Conservation (phyloP, 2,113 vertebrate species). For the Montifringilla adamsi region DNA sequence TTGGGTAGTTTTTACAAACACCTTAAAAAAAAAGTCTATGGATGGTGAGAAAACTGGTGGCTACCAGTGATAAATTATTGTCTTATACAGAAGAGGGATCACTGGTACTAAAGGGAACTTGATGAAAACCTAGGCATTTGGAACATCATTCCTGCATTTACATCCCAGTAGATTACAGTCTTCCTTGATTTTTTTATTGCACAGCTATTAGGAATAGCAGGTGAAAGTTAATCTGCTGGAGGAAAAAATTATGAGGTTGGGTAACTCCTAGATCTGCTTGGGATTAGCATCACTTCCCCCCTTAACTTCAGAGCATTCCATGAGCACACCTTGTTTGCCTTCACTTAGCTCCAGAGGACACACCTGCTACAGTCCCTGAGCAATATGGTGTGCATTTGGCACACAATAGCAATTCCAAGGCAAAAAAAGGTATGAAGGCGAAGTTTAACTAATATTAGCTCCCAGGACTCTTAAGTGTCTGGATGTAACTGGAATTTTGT, state of each 20-base stretch:
- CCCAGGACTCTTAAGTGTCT: not conserved
- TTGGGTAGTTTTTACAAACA: not conserved
- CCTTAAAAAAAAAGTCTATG: not conserved
- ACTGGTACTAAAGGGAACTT: not conserved
- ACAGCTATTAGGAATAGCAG: not conserved
- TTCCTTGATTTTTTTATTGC: not conserved
- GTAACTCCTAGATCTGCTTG: not conserved
- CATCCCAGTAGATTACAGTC: not conserved
- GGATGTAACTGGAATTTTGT: not conserved
- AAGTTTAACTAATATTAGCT: conserved; percentile 28
- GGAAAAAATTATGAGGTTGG: not conserved
- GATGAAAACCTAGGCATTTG: not conserved
- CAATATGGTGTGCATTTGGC: not conserved
- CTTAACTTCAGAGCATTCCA: not conserved
- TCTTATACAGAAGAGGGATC: not conserved
- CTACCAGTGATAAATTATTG: not conserved
- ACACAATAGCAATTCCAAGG: not conserved
- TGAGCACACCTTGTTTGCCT: not conserved
- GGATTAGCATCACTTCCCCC: not conserved
- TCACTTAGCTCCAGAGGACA: not conserved
- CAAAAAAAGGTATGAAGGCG: not conserved
- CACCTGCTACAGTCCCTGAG: not conserved
- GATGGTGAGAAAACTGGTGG: not conserved
- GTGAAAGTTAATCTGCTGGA: not conserved
- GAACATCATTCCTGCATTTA: not conserved